phyloP scores from a whole-genome alignment of 2,888 invertebrate genomes.

The Dryomyza anilis region DNA sequence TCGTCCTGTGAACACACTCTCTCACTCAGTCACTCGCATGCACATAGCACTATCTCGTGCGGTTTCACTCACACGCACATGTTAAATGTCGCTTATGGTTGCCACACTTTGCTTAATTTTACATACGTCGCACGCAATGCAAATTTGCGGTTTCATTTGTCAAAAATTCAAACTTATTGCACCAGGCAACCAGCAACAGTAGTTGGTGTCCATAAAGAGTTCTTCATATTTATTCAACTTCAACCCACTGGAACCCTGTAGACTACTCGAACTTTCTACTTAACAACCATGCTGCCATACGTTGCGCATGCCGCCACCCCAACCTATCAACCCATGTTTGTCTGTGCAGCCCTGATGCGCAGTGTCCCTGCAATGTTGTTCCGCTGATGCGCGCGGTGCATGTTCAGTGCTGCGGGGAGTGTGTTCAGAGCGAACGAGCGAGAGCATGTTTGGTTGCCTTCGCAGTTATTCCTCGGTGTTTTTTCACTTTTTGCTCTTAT shows the following conservation, averaged over 20 bases:
- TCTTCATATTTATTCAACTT: neutral
- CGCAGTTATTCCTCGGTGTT: neutral
- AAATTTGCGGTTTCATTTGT: slow-evolving; percentile 60
- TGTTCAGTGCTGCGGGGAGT: neutral
- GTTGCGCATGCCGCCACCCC: too few relatives aligned
- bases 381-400: neutral
- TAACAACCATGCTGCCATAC: too few relatives aligned
- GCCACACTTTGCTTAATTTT: slow-evolving; percentile 18
- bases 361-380: too few relatives aligned
- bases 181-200: slow-evolving; percentile 53
- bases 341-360: too few relatives aligned
- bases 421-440: neutral
- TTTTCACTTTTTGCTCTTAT: slow-evolving; percentile 38
- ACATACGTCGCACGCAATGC: slow-evolving; percentile 43
- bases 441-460: neutral
- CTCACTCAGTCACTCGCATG: neutral
- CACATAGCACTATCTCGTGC: neutral
- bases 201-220: neutral
- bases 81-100: neutral
- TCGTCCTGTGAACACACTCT: too few relatives aligned
- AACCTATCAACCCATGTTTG: too few relatives aligned
- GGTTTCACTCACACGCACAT: neutral
- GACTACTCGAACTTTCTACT: too few relatives aligned
- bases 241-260: neutral
- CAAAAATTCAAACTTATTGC: slow-evolving; percentile 62